These are phyloP conservation scores for Manis javanica DNA, from an alignment of 2,797 vertebrate species.

Conservation along the genomic window DNA sequence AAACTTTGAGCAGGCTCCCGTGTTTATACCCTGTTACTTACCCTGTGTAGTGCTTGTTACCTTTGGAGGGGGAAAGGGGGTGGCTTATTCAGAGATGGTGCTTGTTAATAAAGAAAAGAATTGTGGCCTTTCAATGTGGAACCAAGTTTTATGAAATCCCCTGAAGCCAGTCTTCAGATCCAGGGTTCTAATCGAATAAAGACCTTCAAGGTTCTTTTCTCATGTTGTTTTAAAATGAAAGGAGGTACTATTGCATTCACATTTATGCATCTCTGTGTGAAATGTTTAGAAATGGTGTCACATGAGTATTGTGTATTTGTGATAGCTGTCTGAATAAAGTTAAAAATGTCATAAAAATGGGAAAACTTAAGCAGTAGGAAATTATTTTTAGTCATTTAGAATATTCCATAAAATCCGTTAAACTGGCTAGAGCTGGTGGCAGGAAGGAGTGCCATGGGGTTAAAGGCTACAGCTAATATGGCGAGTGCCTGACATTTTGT, in stretches of 20 bases:
- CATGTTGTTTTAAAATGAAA: conserved; percentile 34
- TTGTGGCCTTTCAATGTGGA: conserved; percentile 1
- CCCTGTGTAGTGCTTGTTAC: not conserved
- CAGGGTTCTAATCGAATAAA: conserved; percentile 53
- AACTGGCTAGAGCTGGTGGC: conserved; percentile 48
- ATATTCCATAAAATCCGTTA: conserved; percentile 70
- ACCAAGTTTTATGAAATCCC: conserved; percentile 27
- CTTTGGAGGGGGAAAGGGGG: not conserved
- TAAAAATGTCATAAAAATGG: conserved; percentile 60
- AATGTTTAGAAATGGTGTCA: conserved; percentile 54
- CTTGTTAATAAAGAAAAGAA: not conserved
- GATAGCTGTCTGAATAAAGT: conserved; percentile 55
- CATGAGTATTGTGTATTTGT: conserved; percentile 38
- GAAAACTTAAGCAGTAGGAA: conserved; percentile 55
- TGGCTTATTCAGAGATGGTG: not conserved
- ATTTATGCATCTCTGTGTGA: not conserved
- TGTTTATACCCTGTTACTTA: not conserved
- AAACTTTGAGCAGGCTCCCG: not conserved
- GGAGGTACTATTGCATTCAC: not conserved
- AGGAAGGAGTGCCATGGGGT: conserved; percentile 23
- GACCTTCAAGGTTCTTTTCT: not conserved
- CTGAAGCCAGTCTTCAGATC: not conserved
- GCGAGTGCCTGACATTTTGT: conserved; percentile 70
- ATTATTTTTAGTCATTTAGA: conserved; percentile 71
- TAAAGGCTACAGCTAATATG: conserved; percentile 68